These are phyloP conservation scores for Rhagium mordax DNA, from an alignment of 2,888 invertebrate species.

Conservation along the genomic window DNA sequence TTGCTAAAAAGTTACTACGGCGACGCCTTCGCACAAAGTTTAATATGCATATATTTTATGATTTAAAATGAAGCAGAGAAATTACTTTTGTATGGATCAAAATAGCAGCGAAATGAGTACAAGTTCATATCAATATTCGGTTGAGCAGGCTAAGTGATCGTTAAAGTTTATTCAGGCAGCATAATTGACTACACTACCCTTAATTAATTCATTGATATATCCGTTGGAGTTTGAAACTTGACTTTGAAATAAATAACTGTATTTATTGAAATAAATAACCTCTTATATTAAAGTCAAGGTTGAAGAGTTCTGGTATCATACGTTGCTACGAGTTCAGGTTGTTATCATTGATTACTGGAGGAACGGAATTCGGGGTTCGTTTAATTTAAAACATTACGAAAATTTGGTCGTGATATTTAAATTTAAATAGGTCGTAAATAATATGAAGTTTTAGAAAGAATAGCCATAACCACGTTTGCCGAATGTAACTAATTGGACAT, in stretches of 20 bases:
- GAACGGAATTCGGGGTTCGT: too few species aligned
- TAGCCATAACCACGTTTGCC: too few species aligned
- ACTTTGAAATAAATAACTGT: not conserved
- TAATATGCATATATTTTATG: not conserved
- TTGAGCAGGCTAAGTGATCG: not conserved
- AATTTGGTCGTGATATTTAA: too few species aligned
- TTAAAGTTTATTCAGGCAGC: not conserved
- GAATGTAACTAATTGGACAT: too few species aligned
- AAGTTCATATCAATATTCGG: not conserved
- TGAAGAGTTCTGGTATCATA: not conserved
- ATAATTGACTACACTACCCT: not conserved
- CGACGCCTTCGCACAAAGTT: slow-evolving; percentile 1
- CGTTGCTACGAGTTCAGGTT: not conserved
- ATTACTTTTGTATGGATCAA: not conserved
- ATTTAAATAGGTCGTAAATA: too few species aligned
- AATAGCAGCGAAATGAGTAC: not conserved
- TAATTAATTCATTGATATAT: not conserved
- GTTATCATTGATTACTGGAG: too few species aligned
- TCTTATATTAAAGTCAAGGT: not conserved
- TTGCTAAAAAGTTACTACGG: slow-evolving; percentile 1
- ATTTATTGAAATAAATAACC: not conserved
- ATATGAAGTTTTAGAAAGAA: too few species aligned
- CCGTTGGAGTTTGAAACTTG: not conserved
- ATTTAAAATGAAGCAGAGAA: not conserved
- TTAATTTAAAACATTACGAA: too few species aligned